Conservation (phyloP, 1,140 invertebrate genomes). For the Melitaea cinxia region DNA sequence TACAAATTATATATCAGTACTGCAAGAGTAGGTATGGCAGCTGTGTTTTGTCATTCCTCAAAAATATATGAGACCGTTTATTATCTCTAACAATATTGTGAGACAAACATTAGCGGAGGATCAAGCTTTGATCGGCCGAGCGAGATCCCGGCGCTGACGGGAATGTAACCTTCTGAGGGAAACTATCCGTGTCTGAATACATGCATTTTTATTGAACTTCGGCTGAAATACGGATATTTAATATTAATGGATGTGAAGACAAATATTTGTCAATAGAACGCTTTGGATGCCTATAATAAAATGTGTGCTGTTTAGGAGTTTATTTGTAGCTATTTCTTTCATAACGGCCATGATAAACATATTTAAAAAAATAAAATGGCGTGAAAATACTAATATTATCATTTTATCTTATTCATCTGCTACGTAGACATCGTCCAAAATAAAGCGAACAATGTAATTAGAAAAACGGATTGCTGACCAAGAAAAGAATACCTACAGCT, state of each 20-base stretch:
- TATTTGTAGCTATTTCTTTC: neutral
- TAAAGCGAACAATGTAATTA: slow-evolving; percentile 7
- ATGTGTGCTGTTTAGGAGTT: too few relatives aligned
- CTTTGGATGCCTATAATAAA: too few relatives aligned
- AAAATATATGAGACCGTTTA: slow-evolving; percentile 3
- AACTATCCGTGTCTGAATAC: slow-evolving; percentile 14
- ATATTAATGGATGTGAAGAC: neutral
- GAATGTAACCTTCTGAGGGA: slow-evolving; percentile 22
- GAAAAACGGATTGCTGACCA: slow-evolving; percentile 13
- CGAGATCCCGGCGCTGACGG: slow-evolving; percentile 26
- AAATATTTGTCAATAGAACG: neutral
- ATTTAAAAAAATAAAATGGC: too few relatives aligned
- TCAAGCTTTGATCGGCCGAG: slow-evolving; percentile 38
- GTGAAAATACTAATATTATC: too few relatives aligned
- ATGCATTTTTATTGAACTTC: slow-evolving; percentile 20
- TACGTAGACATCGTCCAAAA: neutral
- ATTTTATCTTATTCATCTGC: neutral
- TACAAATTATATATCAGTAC: too few relatives aligned
- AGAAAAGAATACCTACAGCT: slow-evolving; percentile 7
- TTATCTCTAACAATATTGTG: slow-evolving; percentile 3
- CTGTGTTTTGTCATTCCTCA: neutral
- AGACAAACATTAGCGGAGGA: slow-evolving; percentile 14
- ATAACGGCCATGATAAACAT: too few relatives aligned
- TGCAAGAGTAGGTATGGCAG: too few relatives aligned
- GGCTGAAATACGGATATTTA: neutral